phyloP scores from a whole-genome alignment of 92 coral and sea anemone species.

The Nematostella vectensis region DNA sequence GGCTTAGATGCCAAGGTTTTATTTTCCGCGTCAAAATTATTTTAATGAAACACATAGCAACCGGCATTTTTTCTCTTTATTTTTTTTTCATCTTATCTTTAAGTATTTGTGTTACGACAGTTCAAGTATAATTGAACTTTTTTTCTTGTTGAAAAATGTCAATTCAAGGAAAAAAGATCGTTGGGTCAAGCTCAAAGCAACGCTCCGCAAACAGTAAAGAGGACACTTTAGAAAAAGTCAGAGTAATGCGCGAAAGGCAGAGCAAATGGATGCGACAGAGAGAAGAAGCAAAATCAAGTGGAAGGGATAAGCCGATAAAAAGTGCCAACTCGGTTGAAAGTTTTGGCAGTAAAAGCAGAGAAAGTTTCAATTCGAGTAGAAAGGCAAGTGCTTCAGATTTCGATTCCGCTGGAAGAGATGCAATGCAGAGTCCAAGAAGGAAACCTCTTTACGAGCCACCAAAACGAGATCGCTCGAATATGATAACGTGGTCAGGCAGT shows the following conservation, averaged over 20 bases:
- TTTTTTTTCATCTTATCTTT: too few species aligned
- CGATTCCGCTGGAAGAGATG: conserved; percentile 21
- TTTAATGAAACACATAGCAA: too few species aligned
- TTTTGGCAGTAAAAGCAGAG: conserved; percentile 17
- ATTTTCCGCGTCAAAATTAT: too few species aligned
- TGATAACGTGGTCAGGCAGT: conserved; percentile 73
- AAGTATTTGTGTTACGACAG: too few species aligned
- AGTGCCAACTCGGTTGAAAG: conserved; percentile 29
- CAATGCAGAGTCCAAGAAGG: conserved; percentile 56
- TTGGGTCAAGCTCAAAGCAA: conserved; percentile 31
- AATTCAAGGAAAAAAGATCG: conserved; percentile 47
- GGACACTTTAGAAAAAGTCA: conserved; percentile 72
- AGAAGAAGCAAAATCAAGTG: conserved; percentile 52
- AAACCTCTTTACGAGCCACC: conserved; percentile 71
- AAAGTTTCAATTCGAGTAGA: conserved; percentile 1
- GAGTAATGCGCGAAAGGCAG: conserved; percentile 76
- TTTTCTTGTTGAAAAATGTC: conserved; percentile 43
- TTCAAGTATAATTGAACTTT: too few species aligned
- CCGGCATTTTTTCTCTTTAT: too few species aligned
- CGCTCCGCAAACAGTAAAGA: conserved; percentile 20
- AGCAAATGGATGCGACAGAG: conserved; percentile 90
- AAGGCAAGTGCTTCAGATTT: conserved; percentile 16
- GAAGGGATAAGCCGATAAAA: conserved; percentile 7
- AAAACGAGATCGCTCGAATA: conserved; percentile 58
- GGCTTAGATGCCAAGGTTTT: too few species aligned